These are phyloP conservation scores for Polydrusus cervinus DNA, from an alignment of 2,888 invertebrate species.

Conservation along the genomic window DNA sequence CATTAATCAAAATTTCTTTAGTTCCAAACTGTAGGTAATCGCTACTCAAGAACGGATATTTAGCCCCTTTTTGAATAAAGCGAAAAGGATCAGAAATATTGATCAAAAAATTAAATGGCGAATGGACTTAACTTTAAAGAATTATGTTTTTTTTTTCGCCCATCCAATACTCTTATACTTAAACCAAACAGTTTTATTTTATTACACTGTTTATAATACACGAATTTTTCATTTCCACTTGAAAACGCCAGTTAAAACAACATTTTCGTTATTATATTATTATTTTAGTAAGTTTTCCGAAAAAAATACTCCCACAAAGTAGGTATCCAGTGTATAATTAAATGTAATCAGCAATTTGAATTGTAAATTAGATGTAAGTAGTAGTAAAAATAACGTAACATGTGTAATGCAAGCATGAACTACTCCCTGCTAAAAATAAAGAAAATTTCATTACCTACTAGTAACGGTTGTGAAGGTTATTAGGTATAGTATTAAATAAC, in stretches of 20 bases:
- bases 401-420: slow-evolving; percentile 1
- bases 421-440: slow-evolving; percentile 15
- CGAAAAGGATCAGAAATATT: too few relatives aligned
- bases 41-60: too few relatives aligned
- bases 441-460: background rate
- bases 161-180: too few relatives aligned
- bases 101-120: too few relatives aligned
- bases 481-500: too few relatives aligned
- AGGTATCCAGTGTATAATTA: slow-evolving; percentile 5
- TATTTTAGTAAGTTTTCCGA: slow-evolving; percentile 10
- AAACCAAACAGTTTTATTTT: background rate
- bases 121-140: too few relatives aligned
- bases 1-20: too few relatives aligned
- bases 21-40: too few relatives aligned
- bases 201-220: slow-evolving; percentile 10
- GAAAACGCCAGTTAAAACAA: background rate
- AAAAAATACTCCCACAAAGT: slow-evolving; percentile 1
- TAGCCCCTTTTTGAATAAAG: too few relatives aligned
- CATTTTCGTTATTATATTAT: slow-evolving; percentile 1
- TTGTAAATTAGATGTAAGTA: slow-evolving; percentile 18
- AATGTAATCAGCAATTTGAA: slow-evolving; percentile 14
- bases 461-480: slow-evolving; percentile 3
- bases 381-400: slow-evolving; percentile 17
- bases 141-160: too few relatives aligned
- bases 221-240: background rate